Base-by-base conservation (phyloP, 2,113 vertebrate genomes). In the Gobio gobio region DNA sequence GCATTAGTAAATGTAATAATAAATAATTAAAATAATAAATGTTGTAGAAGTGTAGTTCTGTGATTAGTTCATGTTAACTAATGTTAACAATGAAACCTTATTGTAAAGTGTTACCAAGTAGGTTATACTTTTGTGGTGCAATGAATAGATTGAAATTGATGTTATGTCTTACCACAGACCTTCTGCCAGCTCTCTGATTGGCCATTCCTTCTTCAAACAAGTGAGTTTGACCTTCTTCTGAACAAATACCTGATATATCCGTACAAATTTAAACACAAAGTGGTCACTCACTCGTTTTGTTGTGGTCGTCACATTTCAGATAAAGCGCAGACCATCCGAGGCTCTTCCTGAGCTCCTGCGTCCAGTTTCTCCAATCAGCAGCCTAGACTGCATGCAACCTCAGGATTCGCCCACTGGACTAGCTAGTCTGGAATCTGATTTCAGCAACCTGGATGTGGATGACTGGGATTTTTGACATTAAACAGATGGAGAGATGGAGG, bases 121-220 rank as follows among this genome's bases (percentile, higher is more conserved):
- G 18, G 54, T 22, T 22, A 36, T 10, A 70, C 18, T 9, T 68
- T 63, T 36, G 29, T 66, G 63, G 14, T 66, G 63, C 29, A 20
- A 56, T 54, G 9, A 20, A 54, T 7, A 36, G 12, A n/a, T 54
- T 36, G 7, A 16, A 40, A 82, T 20, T 24, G 4, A 63, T 45
- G 47, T 36, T 36, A 61, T 81, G 29, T 77, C 29, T 45, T 59
- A 40, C 63, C 45, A 79, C 93, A 99, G 98, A 93, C 98, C 98
- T 0, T 97, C 96, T 0, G 98, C 98, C 78, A 92, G 93, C 61
- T 66, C 94, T 83, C 95, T 99, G 73, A 95, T 96, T 70, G 95
- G 94, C 79, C 98, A 99, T 90, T 96, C 97, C 20, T 99, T 99
- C 91, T 98, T 99, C 92, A 99, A 98, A 93, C 98, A 99, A 97